Evolutionary conservation across 2,888 invertebrate species (phyloP).

Genomic region (Sisyra nigra): DNA sequence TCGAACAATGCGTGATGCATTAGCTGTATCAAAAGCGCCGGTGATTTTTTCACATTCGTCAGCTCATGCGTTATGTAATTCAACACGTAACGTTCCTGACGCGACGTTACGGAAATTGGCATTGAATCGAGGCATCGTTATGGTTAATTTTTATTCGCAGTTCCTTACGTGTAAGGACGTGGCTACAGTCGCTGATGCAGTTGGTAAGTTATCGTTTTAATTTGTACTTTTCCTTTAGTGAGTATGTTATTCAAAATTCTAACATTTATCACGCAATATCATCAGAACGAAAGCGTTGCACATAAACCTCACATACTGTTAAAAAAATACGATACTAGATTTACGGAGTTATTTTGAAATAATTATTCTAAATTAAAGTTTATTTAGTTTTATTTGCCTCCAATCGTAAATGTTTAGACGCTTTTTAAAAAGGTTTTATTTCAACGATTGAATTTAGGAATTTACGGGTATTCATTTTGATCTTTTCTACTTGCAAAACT

Average conservation of each 20-base stretch:
- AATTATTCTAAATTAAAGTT: too few species aligned
- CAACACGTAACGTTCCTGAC: slow-evolving; percentile 68
- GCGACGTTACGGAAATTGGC: slow-evolving; percentile 54
- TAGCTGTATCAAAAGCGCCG: slow-evolving; percentile 62
- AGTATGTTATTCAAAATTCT: background rate
- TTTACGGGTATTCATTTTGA: too few species aligned
- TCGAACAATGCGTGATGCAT: slow-evolving; percentile 64
- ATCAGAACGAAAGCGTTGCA: too few species aligned
- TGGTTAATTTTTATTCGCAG: slow-evolving; percentile 73
- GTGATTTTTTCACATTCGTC: slow-evolving; percentile 79
- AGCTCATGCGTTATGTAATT: slow-evolving; percentile 64
- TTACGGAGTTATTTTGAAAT: too few species aligned
- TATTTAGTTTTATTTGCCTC: too few species aligned
- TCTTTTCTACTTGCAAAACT: too few species aligned
- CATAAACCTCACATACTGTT: too few species aligned
- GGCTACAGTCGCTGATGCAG: slow-evolving; percentile 63
- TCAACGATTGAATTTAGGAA: too few species aligned
- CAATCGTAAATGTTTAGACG: too few species aligned
- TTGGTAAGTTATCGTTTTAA: slow-evolving; percentile 37
- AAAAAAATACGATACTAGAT: too few species aligned
- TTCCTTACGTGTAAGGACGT: slow-evolving; percentile 60
- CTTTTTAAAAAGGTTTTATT: too few species aligned
- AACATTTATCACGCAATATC: too few species aligned
- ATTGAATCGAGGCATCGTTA: slow-evolving; percentile 65
- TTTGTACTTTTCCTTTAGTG: background rate